Base-by-base conservation (phyloP, 2,113 vertebrate species). In the Nematolebias whitei region DNA sequence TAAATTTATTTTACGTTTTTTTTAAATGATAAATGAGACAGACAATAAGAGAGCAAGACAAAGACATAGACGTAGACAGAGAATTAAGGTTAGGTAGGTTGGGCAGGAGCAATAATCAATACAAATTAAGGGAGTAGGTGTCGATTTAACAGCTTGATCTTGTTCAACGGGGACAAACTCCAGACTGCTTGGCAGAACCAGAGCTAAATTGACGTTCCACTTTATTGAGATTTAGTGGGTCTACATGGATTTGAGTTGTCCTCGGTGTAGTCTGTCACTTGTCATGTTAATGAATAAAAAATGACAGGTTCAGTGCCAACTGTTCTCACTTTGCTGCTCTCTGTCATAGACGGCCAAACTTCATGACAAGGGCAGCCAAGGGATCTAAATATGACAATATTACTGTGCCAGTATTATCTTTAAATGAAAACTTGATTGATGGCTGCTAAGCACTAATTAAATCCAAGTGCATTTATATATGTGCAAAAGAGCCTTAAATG, bases 101-200 rank as follows among this genome's bases (percentile, higher is more conserved):
- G 47, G 45, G 44, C 23, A 38, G 58, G 62, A 39, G 44, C 55
- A 69, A 76, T 81, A 82, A 90, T 91, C 85, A 85, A 82, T 89
- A 79, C 63, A 81, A 80, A 76, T 88, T 89, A 88, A 75, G 63
- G 65, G 63, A 77, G 67, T 74, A 54, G 68, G 63, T 77, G 80
- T 87, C 88, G 79, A 82, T 85, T 81, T 79, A 83, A 76, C 87
- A 85, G 84, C 86, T 88, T 85, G 79, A 88, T 85, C 78, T 72
- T 71, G 63, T 88, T 86, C 76, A 64, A 58, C 22, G 18, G 79
- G 75, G 71, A 84, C 72, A 70, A 74, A 81, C 64, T 74, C 63
- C 80, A 78, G 62, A 76, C 72, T 69, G 66, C 60, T 71, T 9
- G 52, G 68, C 35, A 47, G 63, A 79, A 65, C 66, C 61, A 40